Evolutionary conservation across 1,140 invertebrate species (phyloP), one percentile per base, ranked within the genome.

Genomic region (Trichonephila clavata): DNA sequence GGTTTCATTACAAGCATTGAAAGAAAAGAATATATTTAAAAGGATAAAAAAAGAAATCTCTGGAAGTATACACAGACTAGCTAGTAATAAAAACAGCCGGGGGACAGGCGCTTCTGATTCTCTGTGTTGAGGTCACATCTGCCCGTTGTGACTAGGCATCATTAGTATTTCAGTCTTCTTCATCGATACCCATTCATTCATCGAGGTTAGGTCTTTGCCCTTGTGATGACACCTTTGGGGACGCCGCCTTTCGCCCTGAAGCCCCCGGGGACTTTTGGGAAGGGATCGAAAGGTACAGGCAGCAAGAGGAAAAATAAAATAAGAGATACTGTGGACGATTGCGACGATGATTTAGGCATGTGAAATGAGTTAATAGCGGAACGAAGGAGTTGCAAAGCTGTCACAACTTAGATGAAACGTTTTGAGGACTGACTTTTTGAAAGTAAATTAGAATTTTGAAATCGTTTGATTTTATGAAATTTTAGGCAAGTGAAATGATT

Each of bases 161-260:
- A 92, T 92, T 92, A 92, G 91, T 92, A 92, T 92, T 86, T 92
- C 63, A 65, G 88, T 90, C 88, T 90, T 89, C 87, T 89, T 90
- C 88, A 90, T 90, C 71, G 88, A 90, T 90, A 90, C 57, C 77
- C 88, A 90, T 90, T 81, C 88, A 90, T 90, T 90, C 65, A 43
- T 90, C 24, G 84, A 86, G 91, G 81, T 86, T 86, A 86, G 91
- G 81, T 71, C 91, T 84, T 92, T 61, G 61, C 91, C 91, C 91
- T 92, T 92, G 61, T 32, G 91, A 84, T 92, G 91, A 92, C 91
- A 92, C 83, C 80, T 84, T 61, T 84, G 83, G 61, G 91, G 91
- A 92, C 91, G 61, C 81, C 91, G 91, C 83, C 91, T 92, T 81
- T 61, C 21, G 16, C 27, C n/a, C 59, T 61, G 24, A 24, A 77